Evolutionary conservation across 2,888 invertebrate genomes (phyloP), one percentile per base, ranked within the genome.

Genomic region (Microchrysa polita): DNA sequence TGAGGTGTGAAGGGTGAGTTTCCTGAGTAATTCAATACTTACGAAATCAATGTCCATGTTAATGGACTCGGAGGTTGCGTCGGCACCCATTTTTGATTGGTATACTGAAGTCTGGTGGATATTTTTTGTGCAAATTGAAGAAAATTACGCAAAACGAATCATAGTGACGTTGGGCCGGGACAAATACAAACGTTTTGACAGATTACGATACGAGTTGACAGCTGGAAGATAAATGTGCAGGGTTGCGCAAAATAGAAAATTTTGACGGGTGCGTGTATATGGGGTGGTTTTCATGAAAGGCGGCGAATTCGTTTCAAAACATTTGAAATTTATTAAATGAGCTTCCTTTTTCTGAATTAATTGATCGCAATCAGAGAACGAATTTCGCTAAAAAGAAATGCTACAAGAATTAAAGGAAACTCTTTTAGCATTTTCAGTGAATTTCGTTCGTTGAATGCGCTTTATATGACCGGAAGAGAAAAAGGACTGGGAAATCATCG

Each of bases 1-100:
- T n/a, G 48, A 22, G 7, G 27, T 5, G 7, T 52, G 1, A 22
- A 34, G 27, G n/a, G 40, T 42, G 27, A 34, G n/a, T 34, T 34
- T 34, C 27, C 4, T 2, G 27, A 7, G 27, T 34, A 55, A 71
- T 27, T 5, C 16, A 12, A 12, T 57, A 75, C 77, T 74, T 75
- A 77, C 77, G 67, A 77, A 76, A 55, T 76, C 77, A 2, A 77
- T 76, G 27, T 77, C 75, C 23, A 77, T 53, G 9, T 72, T 52
- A 23, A 75, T 69, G 1, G 42, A 1, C 22, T 74, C 72, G 9
- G 48, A 10, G 14, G 60, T 2, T 9, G 16, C 14, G 1, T 48
- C 48, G 7, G 16, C 40, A 10, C 40, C 40, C 69, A 69, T 69
- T 40, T 57, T 53, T 9, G 16, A n/a, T n/a, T n/a, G n/a, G n/a